These are phyloP conservation scores for Anastrepha obliqua DNA, from an alignment of 1,140 invertebrate genomes.

Conservation along the genomic window DNA sequence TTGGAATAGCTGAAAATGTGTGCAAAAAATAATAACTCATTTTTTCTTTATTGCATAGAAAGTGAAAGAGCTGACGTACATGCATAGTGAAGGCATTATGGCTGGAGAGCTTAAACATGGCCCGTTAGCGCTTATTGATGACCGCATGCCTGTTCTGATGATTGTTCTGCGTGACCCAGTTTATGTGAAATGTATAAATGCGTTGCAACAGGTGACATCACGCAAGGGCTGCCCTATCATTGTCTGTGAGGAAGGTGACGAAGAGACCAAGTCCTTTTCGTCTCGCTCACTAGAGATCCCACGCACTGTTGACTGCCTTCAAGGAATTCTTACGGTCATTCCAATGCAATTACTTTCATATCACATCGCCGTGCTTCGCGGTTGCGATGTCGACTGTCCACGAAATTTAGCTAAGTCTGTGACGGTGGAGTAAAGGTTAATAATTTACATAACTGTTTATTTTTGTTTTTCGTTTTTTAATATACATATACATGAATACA, in stretches of 20 bases:
- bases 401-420: slow-evolving; percentile 99
- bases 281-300: slow-evolving; percentile 85
- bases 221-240: slow-evolving; percentile 95
- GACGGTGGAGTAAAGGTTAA: slow-evolving; percentile 89
- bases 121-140: slow-evolving; percentile 96
- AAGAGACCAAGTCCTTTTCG: slow-evolving; percentile 86
- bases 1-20: too few species aligned
- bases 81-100: slow-evolving; percentile 99
- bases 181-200: slow-evolving; percentile 98
- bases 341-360: slow-evolving; percentile 98
- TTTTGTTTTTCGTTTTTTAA: neutral
- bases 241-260: slow-evolving; percentile 94
- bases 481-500: neutral
- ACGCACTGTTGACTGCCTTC: slow-evolving; percentile 95
- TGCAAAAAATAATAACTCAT: too few species aligned
- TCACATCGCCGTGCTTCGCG: slow-evolving; percentile 96
- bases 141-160: slow-evolving; percentile 99
- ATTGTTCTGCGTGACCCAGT: slow-evolving; percentile 98
- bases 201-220: slow-evolving; percentile 95
- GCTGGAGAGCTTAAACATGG: slow-evolving; percentile 99
- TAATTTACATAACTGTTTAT: neutral
- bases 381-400: slow-evolving; percentile 98
- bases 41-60: slow-evolving; percentile 76
- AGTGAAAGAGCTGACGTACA: slow-evolving; percentile 99
- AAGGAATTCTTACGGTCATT: slow-evolving; percentile 96